Conservation (phyloP, 2,113 vertebrate genomes). For the Camelus bactrianus region DNA sequence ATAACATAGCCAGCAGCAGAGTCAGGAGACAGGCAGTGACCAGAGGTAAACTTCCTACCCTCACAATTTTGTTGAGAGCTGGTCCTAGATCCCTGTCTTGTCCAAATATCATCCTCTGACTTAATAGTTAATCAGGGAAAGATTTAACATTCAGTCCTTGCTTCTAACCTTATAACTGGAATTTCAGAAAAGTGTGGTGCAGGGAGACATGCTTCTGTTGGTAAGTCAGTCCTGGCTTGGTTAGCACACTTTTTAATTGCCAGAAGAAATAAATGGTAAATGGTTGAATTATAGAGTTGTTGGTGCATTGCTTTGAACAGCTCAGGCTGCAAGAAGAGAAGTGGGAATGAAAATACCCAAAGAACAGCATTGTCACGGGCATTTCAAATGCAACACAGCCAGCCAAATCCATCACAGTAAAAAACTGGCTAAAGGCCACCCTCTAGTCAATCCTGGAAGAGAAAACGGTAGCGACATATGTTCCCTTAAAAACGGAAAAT, state of each 20-base stretch:
- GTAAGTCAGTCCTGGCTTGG: background rate
- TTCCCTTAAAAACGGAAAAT: conserved; percentile 71
- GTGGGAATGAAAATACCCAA: background rate
- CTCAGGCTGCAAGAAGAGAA: background rate
- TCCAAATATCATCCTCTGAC: background rate
- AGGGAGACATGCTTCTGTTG: background rate
- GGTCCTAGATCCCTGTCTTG: background rate
- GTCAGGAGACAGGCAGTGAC: background rate
- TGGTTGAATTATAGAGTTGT: conserved; percentile 55
- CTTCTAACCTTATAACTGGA: background rate
- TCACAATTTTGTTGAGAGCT: background rate
- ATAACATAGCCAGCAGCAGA: background rate
- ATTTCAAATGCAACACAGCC: background rate
- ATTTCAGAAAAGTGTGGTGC: background rate
- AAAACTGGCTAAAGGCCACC: conserved; percentile 41
- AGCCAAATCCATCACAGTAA: conserved; percentile 51
- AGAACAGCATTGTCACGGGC: background rate
- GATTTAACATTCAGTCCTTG: background rate
- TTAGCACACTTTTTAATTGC: conserved; percentile 51
- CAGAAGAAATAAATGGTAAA: conserved; percentile 45
- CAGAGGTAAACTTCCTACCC: background rate
- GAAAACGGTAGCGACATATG: conserved; percentile 70
- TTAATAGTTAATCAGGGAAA: conserved; percentile 37
- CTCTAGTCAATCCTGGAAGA: conserved; percentile 64
- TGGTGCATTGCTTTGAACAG: background rate